Percentiles rank a stretch among this genome's conserved stretches.
phyloP scores from a whole-genome alignment of 2,797 vertebrate species.

The Neoniphon sammara region DNA sequence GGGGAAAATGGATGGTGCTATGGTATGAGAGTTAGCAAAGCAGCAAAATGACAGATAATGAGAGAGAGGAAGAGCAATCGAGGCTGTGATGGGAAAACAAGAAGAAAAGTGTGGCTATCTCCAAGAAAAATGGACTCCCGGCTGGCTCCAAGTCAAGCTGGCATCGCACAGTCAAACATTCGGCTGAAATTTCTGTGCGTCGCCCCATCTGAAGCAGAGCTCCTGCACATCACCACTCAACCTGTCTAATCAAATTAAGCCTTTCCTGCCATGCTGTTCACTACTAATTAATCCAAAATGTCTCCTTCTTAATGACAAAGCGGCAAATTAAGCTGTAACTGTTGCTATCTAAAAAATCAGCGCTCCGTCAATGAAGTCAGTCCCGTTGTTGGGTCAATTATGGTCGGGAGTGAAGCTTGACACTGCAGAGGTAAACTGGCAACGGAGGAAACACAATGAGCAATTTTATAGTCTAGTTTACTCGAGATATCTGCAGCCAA shows the following conservation, averaged over 20 bases:
- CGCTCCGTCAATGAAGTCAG: constrained; percentile 30
- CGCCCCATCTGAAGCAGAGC: neutral
- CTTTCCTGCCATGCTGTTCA: constrained; percentile 31
- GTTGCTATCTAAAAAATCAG: constrained; percentile 39
- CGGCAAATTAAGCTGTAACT: constrained; percentile 63
- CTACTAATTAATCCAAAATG: constrained; percentile 60
- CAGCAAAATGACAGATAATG: constrained; percentile 59
- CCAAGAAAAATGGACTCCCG: constrained; percentile 24
- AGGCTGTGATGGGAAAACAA: constrained; percentile 27
- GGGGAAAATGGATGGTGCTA: constrained; percentile 41
- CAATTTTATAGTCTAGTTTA: neutral
- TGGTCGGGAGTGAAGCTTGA: neutral
- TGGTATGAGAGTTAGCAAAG: constrained; percentile 35
- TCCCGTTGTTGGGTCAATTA: constrained; percentile 30
- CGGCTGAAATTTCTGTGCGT: constrained; percentile 4
- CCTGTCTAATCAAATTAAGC: constrained; percentile 56
- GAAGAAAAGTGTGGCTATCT: constrained; percentile 16
- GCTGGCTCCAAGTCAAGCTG: constrained; percentile 16
- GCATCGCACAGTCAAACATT: neutral
- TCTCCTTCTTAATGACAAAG: constrained; percentile 58
- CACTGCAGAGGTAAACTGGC: neutral
- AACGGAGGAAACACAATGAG: neutral
- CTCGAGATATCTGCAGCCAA: too few relatives aligned
- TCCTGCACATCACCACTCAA: constrained; percentile 21
- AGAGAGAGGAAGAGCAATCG: constrained; percentile 31